phyloP scores from a whole-genome alignment of 2,113 vertebrate genomes.

The Limnothrissa miodon region DNA sequence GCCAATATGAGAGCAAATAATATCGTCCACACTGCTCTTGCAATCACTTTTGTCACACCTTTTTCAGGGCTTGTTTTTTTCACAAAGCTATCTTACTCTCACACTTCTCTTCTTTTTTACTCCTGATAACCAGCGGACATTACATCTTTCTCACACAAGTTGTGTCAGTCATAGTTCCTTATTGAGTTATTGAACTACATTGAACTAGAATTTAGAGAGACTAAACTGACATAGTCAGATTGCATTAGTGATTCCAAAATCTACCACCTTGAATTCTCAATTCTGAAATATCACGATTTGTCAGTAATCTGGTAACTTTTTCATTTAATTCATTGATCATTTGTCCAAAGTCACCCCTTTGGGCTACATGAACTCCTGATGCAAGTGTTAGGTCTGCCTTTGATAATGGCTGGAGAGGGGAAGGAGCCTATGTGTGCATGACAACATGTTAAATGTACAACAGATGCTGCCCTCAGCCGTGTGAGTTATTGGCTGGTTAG shows the following conservation, averaged over 20 bases:
- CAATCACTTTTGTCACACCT: background rate
- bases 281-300: background rate
- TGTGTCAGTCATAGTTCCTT: background rate
- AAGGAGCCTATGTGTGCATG: conserved; percentile 33
- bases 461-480: conserved; percentile 30
- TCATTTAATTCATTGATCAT: background rate
- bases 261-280: background rate
- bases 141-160: background rate
- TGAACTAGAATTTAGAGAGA: background rate
- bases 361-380: background rate
- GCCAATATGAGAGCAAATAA: no score
- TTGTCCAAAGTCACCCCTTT: background rate
- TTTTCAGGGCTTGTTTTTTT: background rate
- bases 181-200: background rate
- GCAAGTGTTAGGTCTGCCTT: conserved; percentile 19
- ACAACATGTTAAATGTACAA: conserved; percentile 36
- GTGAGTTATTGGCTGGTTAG: conserved; percentile 26
- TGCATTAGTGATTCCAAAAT: background rate
- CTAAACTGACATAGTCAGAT: background rate
- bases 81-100: background rate
- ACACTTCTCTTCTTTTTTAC: background rate
- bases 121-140: background rate
- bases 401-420: conserved; percentile 19
- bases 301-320: background rate
- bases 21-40: no score